Conservation (phyloP, 2,888 invertebrate genomes). For the Teinopalpus imperialis region DNA sequence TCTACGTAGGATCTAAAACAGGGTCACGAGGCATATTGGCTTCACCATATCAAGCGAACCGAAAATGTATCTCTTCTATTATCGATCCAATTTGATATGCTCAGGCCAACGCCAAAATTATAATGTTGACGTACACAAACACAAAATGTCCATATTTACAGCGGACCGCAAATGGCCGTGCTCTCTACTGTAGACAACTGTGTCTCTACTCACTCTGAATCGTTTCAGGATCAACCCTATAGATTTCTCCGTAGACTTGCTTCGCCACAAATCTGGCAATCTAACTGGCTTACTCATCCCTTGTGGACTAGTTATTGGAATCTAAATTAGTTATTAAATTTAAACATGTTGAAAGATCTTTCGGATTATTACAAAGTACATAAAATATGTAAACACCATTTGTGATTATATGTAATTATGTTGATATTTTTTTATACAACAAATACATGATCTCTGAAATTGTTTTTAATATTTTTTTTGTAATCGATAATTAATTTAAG, state of each 20-base stretch:
- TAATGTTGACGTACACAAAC: constrained; percentile 38
- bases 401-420: too few relatives aligned
- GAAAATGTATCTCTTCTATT: too few relatives aligned
- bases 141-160: constrained; percentile 53
- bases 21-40: constrained; percentile 22
- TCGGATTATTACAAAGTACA: too few relatives aligned
- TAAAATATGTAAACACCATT: too few relatives aligned
- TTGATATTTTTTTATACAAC: too few relatives aligned
- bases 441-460: too few relatives aligned
- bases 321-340: constrained; percentile 53
- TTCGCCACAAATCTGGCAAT: constrained; percentile 71
- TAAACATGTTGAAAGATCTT: not conserved
- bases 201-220: constrained; percentile 63
- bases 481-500: too few relatives aligned
- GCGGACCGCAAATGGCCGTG: constrained; percentile 34
- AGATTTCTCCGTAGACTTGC: constrained; percentile 67
- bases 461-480: too few relatives aligned
- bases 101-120: constrained; percentile 41
- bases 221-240: constrained; percentile 66
- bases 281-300: constrained; percentile 57
- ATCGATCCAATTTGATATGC: constrained; percentile 32
- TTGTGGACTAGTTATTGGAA: constrained; percentile 49
- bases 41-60: constrained; percentile 27
- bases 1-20: constrained; percentile 4
- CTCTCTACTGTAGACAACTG: constrained; percentile 29